Evolutionary conservation across 2,797 vertebrate species (phyloP).

Genomic region (Potorous gilbertii): DNA sequence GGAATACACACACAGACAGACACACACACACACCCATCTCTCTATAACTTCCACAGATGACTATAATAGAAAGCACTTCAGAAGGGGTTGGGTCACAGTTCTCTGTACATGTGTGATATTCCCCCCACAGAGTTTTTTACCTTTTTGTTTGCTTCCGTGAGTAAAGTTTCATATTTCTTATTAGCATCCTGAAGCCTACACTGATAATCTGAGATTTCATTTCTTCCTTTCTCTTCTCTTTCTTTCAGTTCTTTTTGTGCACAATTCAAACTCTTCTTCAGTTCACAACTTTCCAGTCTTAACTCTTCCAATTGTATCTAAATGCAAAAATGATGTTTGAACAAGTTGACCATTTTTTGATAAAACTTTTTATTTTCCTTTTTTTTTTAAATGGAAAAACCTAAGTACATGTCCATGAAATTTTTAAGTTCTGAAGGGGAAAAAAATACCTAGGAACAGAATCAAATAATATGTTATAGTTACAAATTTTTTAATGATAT

Average conservation of each 20-base stretch:
- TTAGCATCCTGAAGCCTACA: constrained; percentile 74
- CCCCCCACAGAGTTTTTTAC: constrained; percentile 65
- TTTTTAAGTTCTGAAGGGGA: neutral
- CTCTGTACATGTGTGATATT: neutral
- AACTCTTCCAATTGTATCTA: constrained; percentile 79
- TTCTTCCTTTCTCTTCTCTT: constrained; percentile 71
- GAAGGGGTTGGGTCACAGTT: neutral
- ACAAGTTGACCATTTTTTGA: neutral
- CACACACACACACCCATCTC: neutral
- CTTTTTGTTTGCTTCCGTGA: constrained; percentile 71
- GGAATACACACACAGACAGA: neutral
- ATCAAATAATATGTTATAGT: neutral
- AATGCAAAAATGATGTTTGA: constrained; percentile 25
- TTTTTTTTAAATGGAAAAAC: neutral
- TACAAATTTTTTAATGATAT: neutral
- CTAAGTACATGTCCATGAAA: neutral
- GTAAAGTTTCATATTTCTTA: constrained; percentile 61
- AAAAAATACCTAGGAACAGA: neutral
- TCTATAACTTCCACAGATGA: neutral
- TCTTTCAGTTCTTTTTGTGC: constrained; percentile 74
- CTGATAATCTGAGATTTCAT: constrained; percentile 72
- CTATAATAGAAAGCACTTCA: neutral
- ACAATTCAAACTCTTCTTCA: constrained; percentile 73
- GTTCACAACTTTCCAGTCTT: constrained; percentile 78
- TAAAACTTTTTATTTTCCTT: constrained; percentile 1